phyloP scores from a whole-genome alignment of 2,113 vertebrate species.

The Misgurnus anguillicaudatus region DNA sequence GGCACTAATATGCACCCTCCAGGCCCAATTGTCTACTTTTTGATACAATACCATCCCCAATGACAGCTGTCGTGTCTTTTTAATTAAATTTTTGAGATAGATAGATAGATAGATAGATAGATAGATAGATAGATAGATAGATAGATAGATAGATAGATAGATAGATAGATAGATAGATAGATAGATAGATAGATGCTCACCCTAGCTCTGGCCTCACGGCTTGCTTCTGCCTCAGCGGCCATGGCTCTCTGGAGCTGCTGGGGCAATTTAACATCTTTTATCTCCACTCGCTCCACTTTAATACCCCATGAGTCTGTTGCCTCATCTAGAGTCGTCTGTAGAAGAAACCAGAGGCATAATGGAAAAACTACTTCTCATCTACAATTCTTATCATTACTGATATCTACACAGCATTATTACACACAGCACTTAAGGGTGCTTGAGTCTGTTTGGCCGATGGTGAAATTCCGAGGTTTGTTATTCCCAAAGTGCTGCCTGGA shows the following conservation, averaged over 20 bases:
- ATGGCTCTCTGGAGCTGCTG: constrained; percentile 85
- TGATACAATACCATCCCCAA: no score
- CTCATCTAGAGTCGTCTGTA: constrained; percentile 74
- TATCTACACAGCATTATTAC: not conserved
- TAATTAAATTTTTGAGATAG: no score
- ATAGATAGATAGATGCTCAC: constrained; percentile 59
- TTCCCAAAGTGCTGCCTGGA: no score
- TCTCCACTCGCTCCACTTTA: constrained; percentile 84
- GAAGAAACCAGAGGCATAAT: not conserved
- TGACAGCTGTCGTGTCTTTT: no score
- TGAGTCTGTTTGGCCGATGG: no score
- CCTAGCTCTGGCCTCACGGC: constrained; percentile 83
- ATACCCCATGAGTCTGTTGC: constrained; percentile 87
- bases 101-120: no score
- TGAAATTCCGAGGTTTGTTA: no score
- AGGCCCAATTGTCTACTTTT: no score
- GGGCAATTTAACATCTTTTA: constrained; percentile 87
- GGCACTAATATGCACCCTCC: no score
- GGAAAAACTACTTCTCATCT: not conserved
- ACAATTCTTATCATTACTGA: not conserved
- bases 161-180: not conserved
- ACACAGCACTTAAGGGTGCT: no score
- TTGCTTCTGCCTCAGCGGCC: constrained; percentile 86
- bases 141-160: no score
- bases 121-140: no score